Percentiles rank a stretch among this genome's conserved stretches.
Evolutionary conservation across 2,888 invertebrate genomes (phyloP).

Genomic region (Copidosoma aretas): DNA sequence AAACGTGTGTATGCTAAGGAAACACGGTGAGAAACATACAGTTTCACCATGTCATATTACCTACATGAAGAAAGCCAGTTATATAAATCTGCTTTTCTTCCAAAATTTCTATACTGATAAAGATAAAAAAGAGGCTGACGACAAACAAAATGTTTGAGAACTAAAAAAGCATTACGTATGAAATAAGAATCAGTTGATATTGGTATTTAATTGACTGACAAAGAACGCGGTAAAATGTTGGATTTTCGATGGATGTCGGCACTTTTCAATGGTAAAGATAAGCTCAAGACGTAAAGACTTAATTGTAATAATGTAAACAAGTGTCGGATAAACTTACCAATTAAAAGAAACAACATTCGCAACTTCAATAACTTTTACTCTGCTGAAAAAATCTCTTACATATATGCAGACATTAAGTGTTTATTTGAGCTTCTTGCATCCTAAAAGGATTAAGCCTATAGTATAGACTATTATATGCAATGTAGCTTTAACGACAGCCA

Average conservation of each 20-base stretch:
- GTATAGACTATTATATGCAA: too few relatives aligned
- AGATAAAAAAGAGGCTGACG: too few relatives aligned
- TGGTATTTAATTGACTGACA: slow-evolving; percentile 23
- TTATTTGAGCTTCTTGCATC: too few relatives aligned
- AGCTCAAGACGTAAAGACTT: slow-evolving; percentile 21
- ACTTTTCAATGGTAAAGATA: not conserved
- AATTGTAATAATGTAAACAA: slow-evolving; percentile 28
- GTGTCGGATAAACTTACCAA: slow-evolving; percentile 11
- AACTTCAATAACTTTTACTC: slow-evolving; percentile 24
- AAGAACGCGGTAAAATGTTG: not conserved
- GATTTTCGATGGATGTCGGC: slow-evolving; percentile 39
- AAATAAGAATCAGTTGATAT: slow-evolving; percentile 31
- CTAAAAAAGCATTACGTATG: slow-evolving; percentile 11
- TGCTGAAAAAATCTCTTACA: slow-evolving; percentile 20
- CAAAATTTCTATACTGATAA: too few relatives aligned
- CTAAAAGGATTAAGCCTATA: too few relatives aligned
- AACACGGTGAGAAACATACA: slow-evolving; percentile 15
- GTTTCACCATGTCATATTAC: too few relatives aligned
- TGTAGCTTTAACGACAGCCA: too few relatives aligned
- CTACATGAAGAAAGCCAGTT: too few relatives aligned
- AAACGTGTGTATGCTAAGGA: slow-evolving; percentile 30
- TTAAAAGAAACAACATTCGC: slow-evolving; percentile 13
- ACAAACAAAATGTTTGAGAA: too few relatives aligned
- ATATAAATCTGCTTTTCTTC: too few relatives aligned
- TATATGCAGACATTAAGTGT: slow-evolving; percentile 26